Percentiles rank a stretch among this genome's conserved stretches.
Evolutionary conservation across 1,140 invertebrate species (phyloP).

Genomic region (Sycobia sp.): DNA sequence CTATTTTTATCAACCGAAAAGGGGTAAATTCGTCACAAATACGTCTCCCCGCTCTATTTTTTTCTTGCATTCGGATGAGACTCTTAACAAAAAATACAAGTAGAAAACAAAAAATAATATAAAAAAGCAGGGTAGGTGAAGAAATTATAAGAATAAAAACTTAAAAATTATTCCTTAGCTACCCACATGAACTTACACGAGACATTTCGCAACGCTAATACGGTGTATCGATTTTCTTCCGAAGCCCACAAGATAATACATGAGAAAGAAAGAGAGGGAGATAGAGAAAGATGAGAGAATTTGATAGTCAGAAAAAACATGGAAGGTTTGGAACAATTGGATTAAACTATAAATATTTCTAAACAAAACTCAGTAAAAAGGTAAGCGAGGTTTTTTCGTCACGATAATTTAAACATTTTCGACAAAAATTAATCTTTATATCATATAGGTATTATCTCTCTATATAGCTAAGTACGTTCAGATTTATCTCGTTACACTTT

Average conservation of each 20-base stretch:
- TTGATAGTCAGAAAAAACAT: background rate
- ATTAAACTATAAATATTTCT: background rate
- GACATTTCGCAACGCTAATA: background rate
- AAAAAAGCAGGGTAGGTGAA: background rate
- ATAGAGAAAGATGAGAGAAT: background rate
- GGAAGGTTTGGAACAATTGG: background rate
- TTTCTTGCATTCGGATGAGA: background rate
- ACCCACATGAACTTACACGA: too few species aligned
- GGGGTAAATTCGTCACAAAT: conserved; percentile 10
- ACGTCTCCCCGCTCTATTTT: background rate
- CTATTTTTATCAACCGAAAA: conserved; percentile 32
- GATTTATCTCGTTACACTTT: too few species aligned
- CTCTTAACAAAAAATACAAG: too few species aligned
- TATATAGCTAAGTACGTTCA: too few species aligned
- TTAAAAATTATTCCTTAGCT: too few species aligned
- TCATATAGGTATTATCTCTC: too few species aligned
- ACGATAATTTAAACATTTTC: background rate
- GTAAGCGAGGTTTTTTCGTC: too few species aligned
- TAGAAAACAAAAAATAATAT: background rate
- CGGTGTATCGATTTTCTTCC: conserved; percentile 27
- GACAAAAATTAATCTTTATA: too few species aligned
- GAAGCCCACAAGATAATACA: conserved; percentile 6
- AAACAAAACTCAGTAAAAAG: background rate
- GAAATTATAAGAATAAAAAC: background rate
- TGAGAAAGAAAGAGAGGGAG: background rate